Base-by-base conservation (phyloP, 2,113 vertebrate genomes). In the Cyprinodon tularosa region DNA sequence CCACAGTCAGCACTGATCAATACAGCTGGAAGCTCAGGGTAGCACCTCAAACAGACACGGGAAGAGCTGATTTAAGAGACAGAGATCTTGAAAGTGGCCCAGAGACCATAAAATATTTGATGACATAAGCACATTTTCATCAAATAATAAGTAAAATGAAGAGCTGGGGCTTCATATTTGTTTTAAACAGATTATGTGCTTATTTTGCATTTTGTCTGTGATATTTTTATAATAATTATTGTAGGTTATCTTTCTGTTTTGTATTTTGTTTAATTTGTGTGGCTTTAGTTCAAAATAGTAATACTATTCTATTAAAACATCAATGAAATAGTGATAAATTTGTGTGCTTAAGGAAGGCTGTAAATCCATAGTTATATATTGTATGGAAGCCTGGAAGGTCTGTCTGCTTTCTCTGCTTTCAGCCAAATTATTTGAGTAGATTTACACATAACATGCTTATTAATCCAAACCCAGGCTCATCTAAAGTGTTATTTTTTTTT, bases 361-460 rank as follows among this genome's bases (percentile, higher is more conserved):
- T 62, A 29, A 69, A 53, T 66, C 36, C 67, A 67, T 71, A 39
- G 47, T 62, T 0, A 4, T 15, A 22, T 17, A n/a, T 0, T 22
- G 37, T 17, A 39, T 64, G 61, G 61, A 45, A 64, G 42, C 59
- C 4, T 22, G 4, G 20, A 72, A 59, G 73, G 64, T 81, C 61
- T 64, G 47, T 36, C 0, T 0, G 37, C 22, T 62, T 62, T 14
- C 17, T 57, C 50, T n/a, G 8, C 50, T 57, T 57, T n/a, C 50
- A 57, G 50, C 17, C 50, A n/a, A n/a, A 53, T 53, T 4, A 42
- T 42, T 42, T 42, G 42, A 42, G 4, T 42, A 42, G 42, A 42
- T 29, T 29, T 29, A 29, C 29, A 29, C 1, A 29, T 29, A 29
- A 29, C 29, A 29, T 1, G 1, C 29, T 29, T 29, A 29, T 29